A percentile compares a stretch with the other conserved stretches of the same genome.
Evolutionary conservation across 2,113 vertebrate species (phyloP).

Genomic region (Grus americana): DNA sequence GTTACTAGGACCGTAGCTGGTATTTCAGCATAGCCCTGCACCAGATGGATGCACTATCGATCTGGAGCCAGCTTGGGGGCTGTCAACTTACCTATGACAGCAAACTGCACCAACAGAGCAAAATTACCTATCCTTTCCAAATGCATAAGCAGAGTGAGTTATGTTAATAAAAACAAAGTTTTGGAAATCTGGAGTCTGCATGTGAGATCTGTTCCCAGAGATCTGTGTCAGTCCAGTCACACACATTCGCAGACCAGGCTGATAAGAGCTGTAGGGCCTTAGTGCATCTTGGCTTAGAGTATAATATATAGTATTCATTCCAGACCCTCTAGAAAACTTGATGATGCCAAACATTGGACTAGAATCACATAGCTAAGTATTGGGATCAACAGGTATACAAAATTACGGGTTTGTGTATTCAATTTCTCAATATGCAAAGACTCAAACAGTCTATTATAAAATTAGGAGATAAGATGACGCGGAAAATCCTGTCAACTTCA

Average conservation of each 20-base stretch:
- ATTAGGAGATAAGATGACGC: background rate
- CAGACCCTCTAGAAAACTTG: background rate
- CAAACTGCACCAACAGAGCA: background rate
- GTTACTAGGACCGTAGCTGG: background rate
- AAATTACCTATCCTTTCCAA: background rate
- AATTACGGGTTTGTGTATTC: background rate
- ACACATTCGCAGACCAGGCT: background rate
- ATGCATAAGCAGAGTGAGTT: background rate
- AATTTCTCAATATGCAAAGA: background rate
- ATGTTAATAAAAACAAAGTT: background rate
- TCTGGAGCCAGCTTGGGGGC: background rate
- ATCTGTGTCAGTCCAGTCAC: background rate
- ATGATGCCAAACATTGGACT: background rate
- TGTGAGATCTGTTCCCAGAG: background rate
- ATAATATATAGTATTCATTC: background rate
- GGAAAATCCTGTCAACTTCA: background rate
- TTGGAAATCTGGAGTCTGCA: background rate
- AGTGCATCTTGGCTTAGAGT: background rate
- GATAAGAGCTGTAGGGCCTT: background rate
- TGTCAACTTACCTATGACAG: background rate
- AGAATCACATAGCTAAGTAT: background rate
- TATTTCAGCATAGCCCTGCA: background rate
- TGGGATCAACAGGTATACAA: background rate
- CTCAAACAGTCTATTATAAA: background rate
- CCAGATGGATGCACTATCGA: background rate